phyloP scores from a whole-genome alignment of 2,113 vertebrate species.

The Psittacus erithacus region DNA sequence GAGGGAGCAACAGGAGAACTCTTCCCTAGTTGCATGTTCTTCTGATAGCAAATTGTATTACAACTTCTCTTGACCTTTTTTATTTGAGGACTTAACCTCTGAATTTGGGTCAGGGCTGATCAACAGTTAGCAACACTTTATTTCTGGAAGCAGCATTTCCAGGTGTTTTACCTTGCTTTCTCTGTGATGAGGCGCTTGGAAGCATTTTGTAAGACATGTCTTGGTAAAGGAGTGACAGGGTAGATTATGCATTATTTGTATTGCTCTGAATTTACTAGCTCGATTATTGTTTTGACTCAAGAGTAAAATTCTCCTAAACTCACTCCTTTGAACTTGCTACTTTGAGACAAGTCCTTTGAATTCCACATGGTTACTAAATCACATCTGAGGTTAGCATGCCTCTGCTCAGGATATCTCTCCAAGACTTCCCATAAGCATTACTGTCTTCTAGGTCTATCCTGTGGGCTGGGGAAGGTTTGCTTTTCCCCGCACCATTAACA shows the following conservation, averaged over 20 bases:
- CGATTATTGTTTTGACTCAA: neutral
- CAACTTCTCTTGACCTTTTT: neutral
- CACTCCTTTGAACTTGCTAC: neutral
- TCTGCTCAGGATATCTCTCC: neutral
- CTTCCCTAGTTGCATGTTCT: neutral
- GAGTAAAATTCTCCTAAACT: neutral
- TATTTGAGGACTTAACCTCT: neutral
- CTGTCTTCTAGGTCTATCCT: neutral
- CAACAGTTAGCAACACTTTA: neutral
- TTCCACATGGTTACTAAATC: neutral
- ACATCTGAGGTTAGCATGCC: neutral
- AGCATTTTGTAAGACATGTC: neutral
- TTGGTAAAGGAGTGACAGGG: neutral
- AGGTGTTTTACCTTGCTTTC: neutral
- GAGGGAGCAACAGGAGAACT: neutral
- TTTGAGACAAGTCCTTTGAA: neutral
- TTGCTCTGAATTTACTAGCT: neutral
- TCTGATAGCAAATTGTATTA: neutral
- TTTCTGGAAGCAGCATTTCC: neutral
- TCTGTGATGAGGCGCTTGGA: neutral
- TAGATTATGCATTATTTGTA: neutral
- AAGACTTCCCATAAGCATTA: neutral
- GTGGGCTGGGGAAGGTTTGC: neutral
- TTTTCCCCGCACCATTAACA: accelerated
- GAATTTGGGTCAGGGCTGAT: neutral